Evolutionary conservation across 2,888 invertebrate species (phyloP), one percentile per base, ranked within the genome.

Genomic region (Noctua fimbriata): DNA sequence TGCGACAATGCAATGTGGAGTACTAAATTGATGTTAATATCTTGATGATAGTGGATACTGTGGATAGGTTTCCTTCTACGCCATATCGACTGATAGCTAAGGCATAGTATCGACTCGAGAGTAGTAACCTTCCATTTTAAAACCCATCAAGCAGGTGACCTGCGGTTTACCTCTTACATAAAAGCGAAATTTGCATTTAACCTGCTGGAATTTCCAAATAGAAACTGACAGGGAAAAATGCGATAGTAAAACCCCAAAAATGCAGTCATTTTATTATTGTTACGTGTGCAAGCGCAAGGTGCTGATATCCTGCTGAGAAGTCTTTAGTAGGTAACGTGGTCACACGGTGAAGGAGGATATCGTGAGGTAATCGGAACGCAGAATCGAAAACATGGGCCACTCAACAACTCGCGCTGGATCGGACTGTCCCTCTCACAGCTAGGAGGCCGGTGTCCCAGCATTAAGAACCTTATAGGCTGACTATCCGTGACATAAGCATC

Each of bases 81-180:
- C 18, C 24, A 32, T 67, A 41, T 44, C 7, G 66, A 66, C n/a
- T 66, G 14, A 66, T 66, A 41, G 21, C 14, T 14, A 41, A 44
- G n/a, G 16, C 24, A 24, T 41, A 2, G 12, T 58, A 58, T 5
- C 14, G 41, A 24, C 24, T 24, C 41, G 65, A 66, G 36, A 36
- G 36, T 18, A 41, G 66, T n/a, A 67, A 67, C 44, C 41, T 67
- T 67, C 10, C 14, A 28, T 24, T 47, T 28, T 7, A 69, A 69
- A 55, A 28, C 16, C 24, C 5, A 44, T 21, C 18, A 9, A 24
- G 28, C 44, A 28, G 41, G 18, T 69, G 60, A 49, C 55, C 60
- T 75, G 87, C 41, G 74, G 84, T 84, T 84, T 78, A 69, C 87
- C 84, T 73, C 79, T 72, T 78, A 52, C 3, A 41, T 67, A 87